Evolutionary conservation across 2,797 vertebrate genomes (phyloP).

Genomic region (Cyclura pinguis): DNA sequence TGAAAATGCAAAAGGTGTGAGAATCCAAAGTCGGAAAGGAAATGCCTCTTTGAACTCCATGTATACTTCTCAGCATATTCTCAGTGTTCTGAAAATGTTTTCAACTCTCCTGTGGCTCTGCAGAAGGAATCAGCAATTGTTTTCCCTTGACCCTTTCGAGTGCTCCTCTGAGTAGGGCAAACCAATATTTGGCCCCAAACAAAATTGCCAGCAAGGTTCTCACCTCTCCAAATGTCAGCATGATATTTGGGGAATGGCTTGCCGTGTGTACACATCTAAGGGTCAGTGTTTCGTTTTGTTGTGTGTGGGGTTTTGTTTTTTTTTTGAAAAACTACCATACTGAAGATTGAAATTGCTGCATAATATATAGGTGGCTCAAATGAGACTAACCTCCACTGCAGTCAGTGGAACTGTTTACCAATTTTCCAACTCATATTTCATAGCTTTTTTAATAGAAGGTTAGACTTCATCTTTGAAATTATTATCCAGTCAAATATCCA

Average conservation of each 20-base stretch:
- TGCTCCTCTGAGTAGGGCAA: accelerated
- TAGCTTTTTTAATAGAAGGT: background rate
- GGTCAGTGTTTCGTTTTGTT: background rate
- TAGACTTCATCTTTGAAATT: background rate
- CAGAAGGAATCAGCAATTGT: background rate
- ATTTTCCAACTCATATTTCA: background rate
- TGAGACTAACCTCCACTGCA: background rate
- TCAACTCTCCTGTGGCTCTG: background rate
- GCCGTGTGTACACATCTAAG: background rate
- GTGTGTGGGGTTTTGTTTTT: too few relatives aligned
- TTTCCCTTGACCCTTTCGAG: constrained; percentile 6
- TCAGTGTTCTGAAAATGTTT: background rate
- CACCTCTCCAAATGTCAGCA: background rate
- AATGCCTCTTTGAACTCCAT: background rate
- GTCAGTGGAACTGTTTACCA: constrained; percentile 3
- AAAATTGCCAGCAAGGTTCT: constrained; percentile 27
- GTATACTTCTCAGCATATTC: background rate
- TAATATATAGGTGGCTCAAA: background rate
- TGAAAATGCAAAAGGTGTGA: background rate
- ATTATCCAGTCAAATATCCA: background rate
- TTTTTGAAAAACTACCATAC: background rate
- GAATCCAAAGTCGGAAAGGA: constrained; percentile 18
- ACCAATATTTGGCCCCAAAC: background rate
- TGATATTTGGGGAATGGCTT: background rate
- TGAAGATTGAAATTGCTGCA: constrained; percentile 24